Evolutionary conservation across 2,888 invertebrate species (phyloP).

Genomic region (Pyrocoelia pectoralis): DNA sequence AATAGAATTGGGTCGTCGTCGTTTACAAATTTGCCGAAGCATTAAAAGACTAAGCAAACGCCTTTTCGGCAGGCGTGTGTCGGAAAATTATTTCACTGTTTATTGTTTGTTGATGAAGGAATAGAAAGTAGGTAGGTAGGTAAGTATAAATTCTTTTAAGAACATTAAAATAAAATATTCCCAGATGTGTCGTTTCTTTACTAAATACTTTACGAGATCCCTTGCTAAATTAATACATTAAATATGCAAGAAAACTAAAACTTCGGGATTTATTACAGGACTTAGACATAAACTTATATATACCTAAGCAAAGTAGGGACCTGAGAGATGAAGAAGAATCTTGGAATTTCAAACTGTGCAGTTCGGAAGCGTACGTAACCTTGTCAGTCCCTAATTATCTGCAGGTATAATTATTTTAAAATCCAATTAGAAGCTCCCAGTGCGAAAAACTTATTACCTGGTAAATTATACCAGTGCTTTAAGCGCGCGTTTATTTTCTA

Average conservation of each 20-base stretch:
- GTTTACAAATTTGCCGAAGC: constrained; percentile 13
- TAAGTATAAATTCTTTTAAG: constrained; percentile 3
- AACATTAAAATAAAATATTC: constrained; percentile 12
- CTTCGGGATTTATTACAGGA: constrained; percentile 17
- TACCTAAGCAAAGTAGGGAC: constrained; percentile 2
- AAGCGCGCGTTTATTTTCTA: constrained; percentile 28
- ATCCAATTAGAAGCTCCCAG: constrained; percentile 47
- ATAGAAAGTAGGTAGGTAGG: too few species aligned
- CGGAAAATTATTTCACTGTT: constrained; percentile 8
- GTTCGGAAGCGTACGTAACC: constrained; percentile 33
- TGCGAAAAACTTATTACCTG: constrained; percentile 47
- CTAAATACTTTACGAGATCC: constrained; percentile 12
- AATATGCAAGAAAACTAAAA: constrained; percentile 23
- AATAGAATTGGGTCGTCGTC: constrained; percentile 11
- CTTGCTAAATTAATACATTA: constrained; percentile 18
- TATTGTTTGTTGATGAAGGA: neutral
- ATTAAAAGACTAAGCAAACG: constrained; percentile 4
- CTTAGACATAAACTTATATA: constrained; percentile 23
- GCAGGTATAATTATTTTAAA: constrained; percentile 49
- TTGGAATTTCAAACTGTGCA: constrained; percentile 24
- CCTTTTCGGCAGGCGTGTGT: too few species aligned
- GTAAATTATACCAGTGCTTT: constrained; percentile 38
- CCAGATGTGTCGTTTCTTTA: constrained; percentile 7
- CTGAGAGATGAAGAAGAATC: constrained; percentile 16
- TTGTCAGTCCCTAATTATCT: constrained; percentile 47